Conservation (phyloP, 1,140 invertebrate genomes). For the Drosophila pseudoobscura region DNA sequence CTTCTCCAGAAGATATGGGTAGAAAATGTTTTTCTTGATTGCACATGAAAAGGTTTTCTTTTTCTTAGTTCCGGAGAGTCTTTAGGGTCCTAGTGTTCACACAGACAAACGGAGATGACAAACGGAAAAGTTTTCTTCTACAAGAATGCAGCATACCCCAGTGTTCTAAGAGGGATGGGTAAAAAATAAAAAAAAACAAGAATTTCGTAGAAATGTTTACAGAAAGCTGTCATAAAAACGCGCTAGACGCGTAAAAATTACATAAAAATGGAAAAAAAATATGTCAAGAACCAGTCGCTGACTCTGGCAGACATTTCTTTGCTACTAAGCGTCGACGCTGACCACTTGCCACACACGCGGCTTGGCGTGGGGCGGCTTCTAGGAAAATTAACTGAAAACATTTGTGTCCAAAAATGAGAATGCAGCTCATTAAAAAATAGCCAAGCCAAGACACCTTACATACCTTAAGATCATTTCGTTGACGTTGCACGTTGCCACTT, state of each 20-base stretch:
- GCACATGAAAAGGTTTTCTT: too few relatives aligned
- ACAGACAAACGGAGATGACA: too few relatives aligned
- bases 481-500: conserved; percentile 70
- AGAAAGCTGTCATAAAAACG: conserved; percentile 46
- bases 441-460: conserved; percentile 27
- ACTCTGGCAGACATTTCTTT: conserved; percentile 19
- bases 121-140: too few relatives aligned
- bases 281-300: conserved; percentile 27
- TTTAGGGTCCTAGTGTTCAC: too few relatives aligned
- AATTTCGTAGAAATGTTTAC: conserved; percentile 38
- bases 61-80: too few relatives aligned
- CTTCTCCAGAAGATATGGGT: too few relatives aligned
- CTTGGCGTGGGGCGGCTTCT: neutral
- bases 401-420: conserved; percentile 47
- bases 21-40: too few relatives aligned
- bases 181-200: conserved; percentile 4
- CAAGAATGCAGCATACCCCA: too few relatives aligned
- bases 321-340: conserved; percentile 5
- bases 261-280: conserved; percentile 37
- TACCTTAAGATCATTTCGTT: conserved; percentile 80
- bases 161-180: too few relatives aligned
- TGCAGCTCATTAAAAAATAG: conserved; percentile 64
- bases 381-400: conserved; percentile 61
- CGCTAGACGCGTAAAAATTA: conserved; percentile 53
- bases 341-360: conserved; percentile 42